Evolutionary conservation across 2,797 vertebrate species (phyloP).

Genomic region (Columba guinea): DNA sequence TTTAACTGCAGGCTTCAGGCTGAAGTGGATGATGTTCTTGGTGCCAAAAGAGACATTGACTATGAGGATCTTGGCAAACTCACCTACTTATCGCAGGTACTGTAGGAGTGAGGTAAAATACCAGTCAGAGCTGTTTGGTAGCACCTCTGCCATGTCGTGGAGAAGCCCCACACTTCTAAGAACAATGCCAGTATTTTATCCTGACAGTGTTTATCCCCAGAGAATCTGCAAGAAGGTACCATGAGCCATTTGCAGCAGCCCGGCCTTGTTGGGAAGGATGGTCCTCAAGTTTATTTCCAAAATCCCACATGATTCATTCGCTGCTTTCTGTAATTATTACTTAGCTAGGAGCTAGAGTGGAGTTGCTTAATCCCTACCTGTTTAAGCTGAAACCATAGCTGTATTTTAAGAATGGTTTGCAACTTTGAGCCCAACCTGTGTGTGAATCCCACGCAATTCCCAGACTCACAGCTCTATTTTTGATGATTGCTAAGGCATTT

Average conservation of each 20-base stretch:
- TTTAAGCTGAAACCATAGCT: neutral
- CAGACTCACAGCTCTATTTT: neutral
- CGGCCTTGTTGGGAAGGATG: neutral
- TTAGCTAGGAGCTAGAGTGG: neutral
- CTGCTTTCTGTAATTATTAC: neutral
- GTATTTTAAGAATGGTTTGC: neutral
- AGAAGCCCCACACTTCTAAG: neutral
- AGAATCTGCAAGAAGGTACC: neutral
- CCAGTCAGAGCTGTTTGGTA: neutral
- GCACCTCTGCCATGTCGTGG: neutral
- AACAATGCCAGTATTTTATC: neutral
- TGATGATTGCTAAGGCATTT: slow-evolving; percentile 10
- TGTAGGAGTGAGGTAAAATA: neutral
- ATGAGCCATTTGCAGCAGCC: neutral
- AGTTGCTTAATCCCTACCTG: neutral
- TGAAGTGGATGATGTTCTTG: slow-evolving; percentile 91
- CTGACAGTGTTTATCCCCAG: neutral
- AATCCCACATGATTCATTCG: neutral
- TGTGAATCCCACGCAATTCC: neutral
- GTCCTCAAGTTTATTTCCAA: neutral
- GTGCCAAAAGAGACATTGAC: slow-evolving; percentile 84
- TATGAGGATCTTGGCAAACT: slow-evolving; percentile 88
- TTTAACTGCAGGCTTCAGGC: slow-evolving; percentile 77
- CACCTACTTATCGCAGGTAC: slow-evolving; percentile 88
- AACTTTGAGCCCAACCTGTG: neutral